Conservation (phyloP, 2,113 vertebrate species). For the Eonycteris spelaea region DNA sequence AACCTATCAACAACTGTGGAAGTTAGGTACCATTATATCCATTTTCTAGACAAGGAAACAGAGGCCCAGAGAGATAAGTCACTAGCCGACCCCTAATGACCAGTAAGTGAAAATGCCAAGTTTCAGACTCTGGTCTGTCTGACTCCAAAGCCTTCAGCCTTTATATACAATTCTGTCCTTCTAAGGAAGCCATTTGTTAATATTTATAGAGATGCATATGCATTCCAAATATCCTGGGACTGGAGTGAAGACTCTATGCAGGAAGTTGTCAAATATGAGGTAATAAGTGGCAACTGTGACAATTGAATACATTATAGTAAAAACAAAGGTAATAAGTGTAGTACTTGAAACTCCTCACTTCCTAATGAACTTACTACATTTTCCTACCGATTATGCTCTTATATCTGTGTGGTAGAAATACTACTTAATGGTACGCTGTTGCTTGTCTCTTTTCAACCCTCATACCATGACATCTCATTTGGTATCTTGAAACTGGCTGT, state of each 20-base stretch:
- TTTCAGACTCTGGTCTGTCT: neutral
- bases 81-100: neutral
- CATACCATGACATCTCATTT: neutral
- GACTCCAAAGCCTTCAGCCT: neutral
- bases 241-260: neutral
- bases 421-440: rapidly evolving
- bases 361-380: neutral
- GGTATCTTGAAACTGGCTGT: neutral
- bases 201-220: neutral
- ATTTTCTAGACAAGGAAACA: neutral
- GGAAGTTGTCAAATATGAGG: neutral
- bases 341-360: neutral
- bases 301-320: neutral
- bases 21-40: neutral
- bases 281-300: neutral
- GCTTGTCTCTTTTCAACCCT: neutral
- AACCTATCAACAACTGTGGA: neutral
- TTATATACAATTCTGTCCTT: neutral
- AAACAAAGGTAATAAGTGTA: neutral
- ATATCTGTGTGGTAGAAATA: neutral
- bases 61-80: neutral
- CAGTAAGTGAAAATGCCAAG: neutral
- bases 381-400: neutral
- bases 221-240: neutral
- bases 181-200: neutral